Evolutionary conservation across 2,888 invertebrate species (phyloP).

Genomic region (Encarsia formosa): DNA sequence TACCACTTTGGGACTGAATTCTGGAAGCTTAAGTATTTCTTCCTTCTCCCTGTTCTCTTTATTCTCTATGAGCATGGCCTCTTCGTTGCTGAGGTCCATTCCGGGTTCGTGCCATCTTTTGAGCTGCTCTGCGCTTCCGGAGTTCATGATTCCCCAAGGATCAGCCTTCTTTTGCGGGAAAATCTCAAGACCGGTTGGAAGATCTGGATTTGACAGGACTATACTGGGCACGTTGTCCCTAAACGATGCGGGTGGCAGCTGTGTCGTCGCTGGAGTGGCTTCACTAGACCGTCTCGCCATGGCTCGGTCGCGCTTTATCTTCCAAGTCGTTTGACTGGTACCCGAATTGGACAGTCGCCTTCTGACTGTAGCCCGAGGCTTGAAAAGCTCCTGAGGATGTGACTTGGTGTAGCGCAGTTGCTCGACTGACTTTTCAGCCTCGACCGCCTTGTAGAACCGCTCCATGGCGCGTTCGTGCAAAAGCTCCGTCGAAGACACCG

Average conservation of each 20-base stretch:
- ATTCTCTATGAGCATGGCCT: slow-evolving; percentile 16
- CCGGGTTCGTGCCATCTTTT: slow-evolving; percentile 38
- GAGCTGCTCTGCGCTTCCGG: slow-evolving; percentile 30
- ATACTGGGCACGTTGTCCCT: not conserved
- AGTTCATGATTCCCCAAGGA: slow-evolving; percentile 24
- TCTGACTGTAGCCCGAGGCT: slow-evolving; percentile 36
- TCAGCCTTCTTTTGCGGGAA: slow-evolving; percentile 18
- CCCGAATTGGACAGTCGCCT: slow-evolving; percentile 55
- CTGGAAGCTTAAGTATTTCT: slow-evolving; percentile 14
- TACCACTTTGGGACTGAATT: slow-evolving; percentile 6
- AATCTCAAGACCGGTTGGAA: slow-evolving; percentile 31
- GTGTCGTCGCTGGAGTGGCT: slow-evolving; percentile 32
- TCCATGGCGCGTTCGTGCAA: slow-evolving; percentile 80
- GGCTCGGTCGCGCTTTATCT: slow-evolving; percentile 37
- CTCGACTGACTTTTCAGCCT: slow-evolving; percentile 68
- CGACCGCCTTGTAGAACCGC: slow-evolving; percentile 73
- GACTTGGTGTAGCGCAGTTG: slow-evolving; percentile 33
- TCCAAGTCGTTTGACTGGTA: slow-evolving; percentile 41
- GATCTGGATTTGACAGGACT: slow-evolving; percentile 43
- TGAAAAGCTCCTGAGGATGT: slow-evolving; percentile 26
- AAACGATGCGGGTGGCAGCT: not conserved
- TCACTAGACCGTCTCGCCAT: slow-evolving; percentile 46
- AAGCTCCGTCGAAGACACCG: slow-evolving; percentile 78
- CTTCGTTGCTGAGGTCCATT: slow-evolving; percentile 31
- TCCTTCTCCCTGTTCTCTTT: slow-evolving; percentile 23